Evolutionary conservation across 2,113 vertebrate species (phyloP), one percentile per base, ranked within the genome.

Genomic region (Ceyx margarethae): DNA sequence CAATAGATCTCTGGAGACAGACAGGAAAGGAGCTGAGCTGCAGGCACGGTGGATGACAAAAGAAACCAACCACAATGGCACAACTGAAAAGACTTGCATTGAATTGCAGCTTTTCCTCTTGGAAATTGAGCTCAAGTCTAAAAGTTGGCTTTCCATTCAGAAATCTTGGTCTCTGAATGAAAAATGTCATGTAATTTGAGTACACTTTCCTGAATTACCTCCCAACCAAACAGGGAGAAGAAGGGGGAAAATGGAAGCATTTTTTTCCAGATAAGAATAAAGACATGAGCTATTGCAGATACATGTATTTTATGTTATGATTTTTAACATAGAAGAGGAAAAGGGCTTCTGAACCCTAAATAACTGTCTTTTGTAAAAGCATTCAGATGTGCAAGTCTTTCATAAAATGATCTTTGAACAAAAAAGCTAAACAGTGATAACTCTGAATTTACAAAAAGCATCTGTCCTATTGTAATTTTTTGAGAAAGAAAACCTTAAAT

Each of bases 331-430:
- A 51, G 9, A 72, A 85, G 51, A 65, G 56, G 31, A 93, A 31
- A 91, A 79, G 86, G 74, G 71, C 5, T 81, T 87, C 33, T 29
- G 28, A 93, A 50, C 42, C 69, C 31, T 35, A 26, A 31, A 72
- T 86, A 66, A 4, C 1, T 3, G 5, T 6, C 13, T 81, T 95
- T 64, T n/a, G 18, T 65, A 54, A 88, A 75, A 85, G 15, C 29
- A 93, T 92, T 93, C 81, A 74, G 45, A 87, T 91, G 89, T 96
- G 95, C 94, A 93, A 96, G 95, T 95, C 94, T 92, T 94, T 96
- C 94, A 89, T 56, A 79, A 87, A 89, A 94, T 89, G 92, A 77
- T 43, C 67, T 89, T 93, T 66, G 35, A 96, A 94, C 84, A 80
- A 26, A 94, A 96, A 65, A 28, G 53, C 26, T 68, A n/a, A 82